Evolutionary conservation across 2,797 vertebrate genomes (phyloP).

Genomic region (Myoxocephalus aenaeus): DNA sequence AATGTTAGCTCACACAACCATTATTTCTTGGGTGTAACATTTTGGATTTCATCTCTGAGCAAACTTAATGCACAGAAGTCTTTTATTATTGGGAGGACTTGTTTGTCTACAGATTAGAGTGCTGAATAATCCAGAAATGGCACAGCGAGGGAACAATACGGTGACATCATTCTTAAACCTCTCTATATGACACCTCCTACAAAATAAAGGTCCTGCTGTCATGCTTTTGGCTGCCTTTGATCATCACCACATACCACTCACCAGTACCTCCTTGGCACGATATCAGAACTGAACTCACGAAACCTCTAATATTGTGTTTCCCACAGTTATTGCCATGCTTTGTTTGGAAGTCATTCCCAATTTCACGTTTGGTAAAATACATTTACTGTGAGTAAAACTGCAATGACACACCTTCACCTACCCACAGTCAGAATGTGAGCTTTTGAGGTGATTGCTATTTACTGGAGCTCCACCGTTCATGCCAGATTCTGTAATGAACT

Average conservation of each 20-base stretch:
- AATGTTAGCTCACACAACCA: background rate
- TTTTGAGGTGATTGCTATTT: slow-evolving; percentile 6
- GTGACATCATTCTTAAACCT: background rate
- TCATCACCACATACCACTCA: slow-evolving; percentile 3
- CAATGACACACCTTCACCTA: background rate
- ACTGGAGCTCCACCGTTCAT: background rate
- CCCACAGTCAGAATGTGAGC: background rate
- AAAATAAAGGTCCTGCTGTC: background rate
- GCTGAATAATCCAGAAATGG: background rate
- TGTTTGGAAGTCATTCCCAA: background rate
- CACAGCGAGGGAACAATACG: background rate
- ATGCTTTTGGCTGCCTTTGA: slow-evolving; percentile 7
- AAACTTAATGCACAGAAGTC: background rate
- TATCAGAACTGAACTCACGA: background rate
- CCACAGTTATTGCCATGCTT: background rate
- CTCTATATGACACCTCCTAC: slow-evolving; percentile 6
- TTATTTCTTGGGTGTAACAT: background rate
- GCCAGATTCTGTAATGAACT: slow-evolving; percentile 13
- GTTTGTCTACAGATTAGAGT: slow-evolving; percentile 1
- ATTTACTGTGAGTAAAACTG: background rate
- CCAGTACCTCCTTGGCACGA: background rate
- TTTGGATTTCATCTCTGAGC: background rate
- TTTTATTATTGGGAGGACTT: slow-evolving; percentile 1
- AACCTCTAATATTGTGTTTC: background rate
- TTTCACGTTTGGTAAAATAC: slow-evolving; percentile 6